A percentile compares a stretch with the other conserved stretches of the same genome.
These are phyloP conservation scores for Phymanthus crucifer DNA, from an alignment of 92 coral and sea anemone genomes.

Conservation along the genomic window DNA sequence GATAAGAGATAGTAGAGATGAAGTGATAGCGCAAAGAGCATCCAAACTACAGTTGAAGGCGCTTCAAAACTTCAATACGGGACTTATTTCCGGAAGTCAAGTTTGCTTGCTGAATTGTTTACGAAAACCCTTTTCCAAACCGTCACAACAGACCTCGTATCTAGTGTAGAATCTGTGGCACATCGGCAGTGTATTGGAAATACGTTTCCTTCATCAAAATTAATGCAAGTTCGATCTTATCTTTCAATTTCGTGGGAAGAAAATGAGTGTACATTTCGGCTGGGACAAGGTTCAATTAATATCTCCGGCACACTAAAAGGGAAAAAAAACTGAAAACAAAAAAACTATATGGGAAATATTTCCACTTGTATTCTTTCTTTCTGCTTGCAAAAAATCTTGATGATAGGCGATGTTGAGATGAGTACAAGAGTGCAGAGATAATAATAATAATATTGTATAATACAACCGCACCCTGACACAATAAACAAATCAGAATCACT, in stretches of 20 bases:
- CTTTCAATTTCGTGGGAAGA: slow-evolving; percentile 37
- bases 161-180: slow-evolving; percentile 64
- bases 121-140: slow-evolving; percentile 66
- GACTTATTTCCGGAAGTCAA: slow-evolving; percentile 58
- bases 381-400: background rate
- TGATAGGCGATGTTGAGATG: slow-evolving; percentile 30
- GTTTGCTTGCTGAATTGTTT: slow-evolving; percentile 63
- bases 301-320: slow-evolving; percentile 38
- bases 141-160: slow-evolving; percentile 73
- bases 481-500: slow-evolving; percentile 69
- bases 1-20: slow-evolving; percentile 47
- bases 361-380: slow-evolving; percentile 17
- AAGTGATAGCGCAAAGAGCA: slow-evolving; percentile 33
- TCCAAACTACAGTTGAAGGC: slow-evolving; percentile 20
- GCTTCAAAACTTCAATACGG: slow-evolving; percentile 43
- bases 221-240: slow-evolving; percentile 59
- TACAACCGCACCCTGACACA: slow-evolving; percentile 61
- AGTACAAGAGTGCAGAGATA: slow-evolving; percentile 16
- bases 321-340: slow-evolving; percentile 18
- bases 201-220: slow-evolving; percentile 72
- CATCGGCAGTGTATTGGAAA: slow-evolving; percentile 66
- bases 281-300: slow-evolving; percentile 39
- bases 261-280: slow-evolving; percentile 67
- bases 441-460: slow-evolving; percentile 10
- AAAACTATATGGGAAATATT: slow-evolving; percentile 15